These are phyloP conservation scores for Oligia latruncula DNA, from an alignment of 2,888 invertebrate species.

Conservation along the genomic window DNA sequence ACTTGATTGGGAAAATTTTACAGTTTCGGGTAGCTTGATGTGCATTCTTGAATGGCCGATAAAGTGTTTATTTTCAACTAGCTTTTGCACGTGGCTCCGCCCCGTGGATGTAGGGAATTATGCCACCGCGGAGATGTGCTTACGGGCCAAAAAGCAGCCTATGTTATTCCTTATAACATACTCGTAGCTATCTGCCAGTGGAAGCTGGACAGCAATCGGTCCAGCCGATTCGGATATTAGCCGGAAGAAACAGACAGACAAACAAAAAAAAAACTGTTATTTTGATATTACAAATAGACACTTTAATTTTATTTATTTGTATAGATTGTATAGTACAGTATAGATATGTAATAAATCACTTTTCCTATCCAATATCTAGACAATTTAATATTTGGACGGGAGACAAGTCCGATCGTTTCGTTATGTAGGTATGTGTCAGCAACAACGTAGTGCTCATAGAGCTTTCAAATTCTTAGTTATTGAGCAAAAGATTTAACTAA, in stretches of 20 bases:
- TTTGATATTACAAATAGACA: not conserved
- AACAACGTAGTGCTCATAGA: not conserved
- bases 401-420: not conserved
- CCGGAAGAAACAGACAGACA: not conserved
- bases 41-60: not conserved
- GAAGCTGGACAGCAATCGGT: not conserved
- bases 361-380: not conserved
- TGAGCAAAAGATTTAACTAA: not conserved
- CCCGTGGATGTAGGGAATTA: not conserved
- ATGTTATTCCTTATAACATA: too few species aligned
- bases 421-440: not conserved
- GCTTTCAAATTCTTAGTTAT: not conserved
- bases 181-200: not conserved
- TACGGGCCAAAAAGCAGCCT: too few species aligned
- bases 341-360: not conserved
- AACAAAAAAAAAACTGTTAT: not conserved
- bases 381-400: not conserved
- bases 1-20: too few species aligned
- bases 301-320: not conserved
- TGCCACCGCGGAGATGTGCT: not conserved
- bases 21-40: too few species aligned
- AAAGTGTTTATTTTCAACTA: not conserved
- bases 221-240: not conserved
- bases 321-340: not conserved
- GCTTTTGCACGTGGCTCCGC: not conserved